Percentiles rank a stretch among this genome's conserved stretches.
These are phyloP conservation scores for Corythaeola cristata DNA, from an alignment of 2,113 vertebrate genomes.

Conservation along the genomic window DNA sequence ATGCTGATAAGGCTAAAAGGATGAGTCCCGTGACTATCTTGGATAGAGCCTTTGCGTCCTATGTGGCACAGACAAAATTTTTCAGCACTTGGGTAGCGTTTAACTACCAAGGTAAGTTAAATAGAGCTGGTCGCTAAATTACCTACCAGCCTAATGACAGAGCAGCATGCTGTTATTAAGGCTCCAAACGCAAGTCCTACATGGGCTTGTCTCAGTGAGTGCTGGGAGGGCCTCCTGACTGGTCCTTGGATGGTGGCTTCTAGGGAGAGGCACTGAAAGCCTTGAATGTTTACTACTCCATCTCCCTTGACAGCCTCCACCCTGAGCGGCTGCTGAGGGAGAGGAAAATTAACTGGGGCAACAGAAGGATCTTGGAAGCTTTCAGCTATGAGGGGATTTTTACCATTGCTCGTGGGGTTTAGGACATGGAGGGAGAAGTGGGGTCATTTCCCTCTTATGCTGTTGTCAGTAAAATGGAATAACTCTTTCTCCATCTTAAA, in stretches of 20 bases:
- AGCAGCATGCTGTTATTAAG: not conserved
- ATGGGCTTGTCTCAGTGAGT: not conserved
- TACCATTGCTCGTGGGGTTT: not conserved
- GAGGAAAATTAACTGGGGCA: not conserved
- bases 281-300: not conserved
- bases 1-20: not conserved
- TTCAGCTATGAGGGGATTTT: not conserved
- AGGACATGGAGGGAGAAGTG: not conserved
- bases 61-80: not conserved
- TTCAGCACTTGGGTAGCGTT: not conserved
- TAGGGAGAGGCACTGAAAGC: not conserved
- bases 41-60: not conserved
- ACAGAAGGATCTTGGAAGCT: not conserved
- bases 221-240: not conserved
- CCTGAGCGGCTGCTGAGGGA: not conserved
- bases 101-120: not conserved
- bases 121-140: not conserved
- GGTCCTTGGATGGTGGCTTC: not conserved
- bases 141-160: conserved; percentile 10
- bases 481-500: not conserved
- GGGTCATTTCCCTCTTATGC: not conserved
- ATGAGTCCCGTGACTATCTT: not conserved
- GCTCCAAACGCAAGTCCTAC: not conserved
- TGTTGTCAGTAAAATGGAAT: not conserved
- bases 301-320: not conserved